Conservation (phyloP, 1,140 invertebrate genomes). For the Agrypnia vestita region DNA sequence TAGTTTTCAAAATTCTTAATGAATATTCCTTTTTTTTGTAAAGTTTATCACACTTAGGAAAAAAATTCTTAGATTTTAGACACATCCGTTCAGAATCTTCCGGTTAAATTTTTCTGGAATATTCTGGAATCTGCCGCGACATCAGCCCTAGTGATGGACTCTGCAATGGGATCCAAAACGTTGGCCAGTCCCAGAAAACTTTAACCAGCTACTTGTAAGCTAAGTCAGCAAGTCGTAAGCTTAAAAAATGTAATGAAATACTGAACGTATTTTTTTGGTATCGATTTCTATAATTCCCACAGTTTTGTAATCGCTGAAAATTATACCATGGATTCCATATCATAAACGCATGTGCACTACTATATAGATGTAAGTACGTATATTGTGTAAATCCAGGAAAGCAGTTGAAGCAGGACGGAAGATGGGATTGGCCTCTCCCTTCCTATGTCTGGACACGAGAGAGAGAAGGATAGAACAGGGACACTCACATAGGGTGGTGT, state of each 20-base stretch:
- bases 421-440: conserved; percentile 33
- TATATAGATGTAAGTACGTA: neutral
- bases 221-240: no score
- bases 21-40: no score
- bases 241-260: neutral
- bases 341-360: conserved; percentile 25
- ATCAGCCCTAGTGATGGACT: no score
- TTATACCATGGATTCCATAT: conserved; percentile 16
- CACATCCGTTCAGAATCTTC: no score
- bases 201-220: no score
- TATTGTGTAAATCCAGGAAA: conserved; percentile 20
- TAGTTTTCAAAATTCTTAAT: no score
- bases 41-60: no score
- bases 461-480: conserved; percentile 26
- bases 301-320: conserved; percentile 16
- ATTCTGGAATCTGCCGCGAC: no score
- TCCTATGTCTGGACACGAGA: conserved; percentile 41
- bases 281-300: neutral
- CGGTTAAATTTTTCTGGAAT: no score
- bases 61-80: no score
- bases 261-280: neutral
- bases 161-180: no score
- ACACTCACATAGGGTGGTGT: conserved; percentile 39
- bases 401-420: conserved; percentile 13
- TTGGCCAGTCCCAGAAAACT: no score